phyloP scores from a whole-genome alignment of 2,113 vertebrate genomes.

The Proteles cristata region DNA sequence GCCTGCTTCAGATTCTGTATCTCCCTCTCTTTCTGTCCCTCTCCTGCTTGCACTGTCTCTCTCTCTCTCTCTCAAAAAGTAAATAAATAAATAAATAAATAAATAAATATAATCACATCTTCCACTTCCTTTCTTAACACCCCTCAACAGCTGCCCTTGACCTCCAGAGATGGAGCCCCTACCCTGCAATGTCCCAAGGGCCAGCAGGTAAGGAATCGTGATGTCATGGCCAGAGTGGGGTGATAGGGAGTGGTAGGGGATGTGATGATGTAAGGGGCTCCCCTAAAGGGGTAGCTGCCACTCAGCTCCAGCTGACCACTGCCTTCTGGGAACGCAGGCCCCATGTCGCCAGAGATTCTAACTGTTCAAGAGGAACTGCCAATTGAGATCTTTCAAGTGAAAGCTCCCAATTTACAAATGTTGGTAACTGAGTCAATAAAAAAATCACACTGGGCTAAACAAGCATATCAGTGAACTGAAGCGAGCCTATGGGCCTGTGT shows the following conservation, averaged over 20 bases:
- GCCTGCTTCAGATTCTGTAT: too few relatives aligned
- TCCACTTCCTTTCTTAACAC: not conserved
- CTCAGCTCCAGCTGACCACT: not conserved
- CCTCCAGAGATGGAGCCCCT: not conserved
- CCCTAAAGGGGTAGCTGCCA: not conserved
- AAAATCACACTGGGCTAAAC: not conserved
- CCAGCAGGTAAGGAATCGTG: not conserved
- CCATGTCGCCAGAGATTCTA: not conserved
- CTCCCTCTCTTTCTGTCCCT: too few relatives aligned
- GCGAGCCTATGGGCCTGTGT: not conserved
- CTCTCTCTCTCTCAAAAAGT: too few relatives aligned
- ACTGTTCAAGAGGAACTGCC: not conserved
- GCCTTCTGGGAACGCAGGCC: not conserved
- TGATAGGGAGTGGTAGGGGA: not conserved
- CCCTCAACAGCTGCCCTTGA: not conserved
- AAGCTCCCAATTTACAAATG: not conserved
- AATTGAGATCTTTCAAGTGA: not conserved
- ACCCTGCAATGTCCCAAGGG: not conserved
- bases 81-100: too few relatives aligned
- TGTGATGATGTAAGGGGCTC: not conserved
- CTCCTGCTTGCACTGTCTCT: too few relatives aligned
- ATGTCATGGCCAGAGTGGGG: not conserved
- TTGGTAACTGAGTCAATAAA: not conserved
- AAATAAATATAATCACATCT: too few relatives aligned
- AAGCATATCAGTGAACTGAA: not conserved